Base-by-base conservation (phyloP, 2,888 invertebrate genomes). In the Flexamia atlantica region DNA sequence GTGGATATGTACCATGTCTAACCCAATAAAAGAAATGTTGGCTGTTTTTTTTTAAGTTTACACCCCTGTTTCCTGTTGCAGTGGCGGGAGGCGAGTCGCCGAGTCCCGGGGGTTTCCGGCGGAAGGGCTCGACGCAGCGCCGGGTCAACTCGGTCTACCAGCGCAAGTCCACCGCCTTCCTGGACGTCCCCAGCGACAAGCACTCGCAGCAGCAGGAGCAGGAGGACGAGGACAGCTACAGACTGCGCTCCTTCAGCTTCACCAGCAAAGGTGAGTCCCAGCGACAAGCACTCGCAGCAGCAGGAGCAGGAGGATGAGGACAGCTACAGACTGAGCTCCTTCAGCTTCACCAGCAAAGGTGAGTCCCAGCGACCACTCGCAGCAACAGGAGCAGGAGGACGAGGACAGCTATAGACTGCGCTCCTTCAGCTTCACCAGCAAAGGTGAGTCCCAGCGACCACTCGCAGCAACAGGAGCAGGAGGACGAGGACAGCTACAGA, bases 321-420 rank as follows among this genome's bases (percentile, higher is more conserved):
- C 90, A 95, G 96, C 86, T 97, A 97, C 91, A 93, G 97, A 87
- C 94, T 98, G 88, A 93, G 98, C 88, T 97, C 97, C 87, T 99
- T 99, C 92, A 96, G 97, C 91, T 95, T 95, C 91, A 96, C 97
- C 88, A 94, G 95, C 88, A 98, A 98, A 94, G 97, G 97, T 94
- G 93, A 1, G 30, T n/a, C 95, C 95, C 0, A 92, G 92, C 86
- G 87, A 85, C 50, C 87, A 87, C 20, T 86, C 88, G 88, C 57
- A 84, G 81, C 83, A 91, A 91, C 92, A 93, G 32, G 7, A 40
- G 40, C 40, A 40, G 40, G 93, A 89, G 89, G 82, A 91, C 91
- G 92, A 93, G 32, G 97, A 97, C 90, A 95, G 96, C 86, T 97
- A 97, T 91, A 93, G 97, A 87, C 94, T 98, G 88, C 93, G 98